Evolutionary conservation across 64 coral and sea anemone genomes (phyloP), one percentile per base, ranked within the genome.

Genomic region (Actinia tenebrosa): DNA sequence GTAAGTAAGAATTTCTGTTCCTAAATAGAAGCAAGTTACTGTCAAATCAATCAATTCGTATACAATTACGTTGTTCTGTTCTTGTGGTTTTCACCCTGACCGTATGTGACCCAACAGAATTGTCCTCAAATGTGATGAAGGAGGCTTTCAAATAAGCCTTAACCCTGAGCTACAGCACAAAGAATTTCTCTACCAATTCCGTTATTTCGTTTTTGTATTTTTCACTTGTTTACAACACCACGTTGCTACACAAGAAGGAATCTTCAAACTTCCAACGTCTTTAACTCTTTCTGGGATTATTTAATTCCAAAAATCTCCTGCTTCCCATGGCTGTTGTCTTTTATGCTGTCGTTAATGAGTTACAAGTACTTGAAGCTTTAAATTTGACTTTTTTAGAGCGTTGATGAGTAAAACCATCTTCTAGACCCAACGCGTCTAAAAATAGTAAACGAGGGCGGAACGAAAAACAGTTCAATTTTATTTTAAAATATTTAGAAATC

Each of bases 101-200:
- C 79, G 79, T 47, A 18, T 81, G 79, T 50, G 69, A 45, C 79
- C 79, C 44, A 81, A 81, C 43, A 81, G 79, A 81, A 81, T 81
- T 81, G 79, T n/a, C 50, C 79, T 52, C 14, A 53, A 81, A 81
- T 11, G 79, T 81, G 79, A 22, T 81, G 79, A 81, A 81, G 79
- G 79, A 22, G 45, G 69, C 79, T 53, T 81, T 81, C 44, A 81
- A n/a, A 81, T 45, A 45, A 81, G 45, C 50, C 79, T 45, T 81
- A 81, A 81, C 79, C 79, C 46, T 81, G 27, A 10, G 13, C 69
- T 75, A 5, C 69, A 50, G 13, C 10, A 13, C 2, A 13, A 11
- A 11, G 2, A 25, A 13, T 30, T 75, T 43, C 10, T 43, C 25
- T 75, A 9, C 13, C 8, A 42, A 15, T 75, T 30, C 26, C 25